Percentiles rank a stretch among this genome's conserved stretches.
Evolutionary conservation across 2,113 vertebrate genomes (phyloP).

Genomic region (Zosterops japonicus): DNA sequence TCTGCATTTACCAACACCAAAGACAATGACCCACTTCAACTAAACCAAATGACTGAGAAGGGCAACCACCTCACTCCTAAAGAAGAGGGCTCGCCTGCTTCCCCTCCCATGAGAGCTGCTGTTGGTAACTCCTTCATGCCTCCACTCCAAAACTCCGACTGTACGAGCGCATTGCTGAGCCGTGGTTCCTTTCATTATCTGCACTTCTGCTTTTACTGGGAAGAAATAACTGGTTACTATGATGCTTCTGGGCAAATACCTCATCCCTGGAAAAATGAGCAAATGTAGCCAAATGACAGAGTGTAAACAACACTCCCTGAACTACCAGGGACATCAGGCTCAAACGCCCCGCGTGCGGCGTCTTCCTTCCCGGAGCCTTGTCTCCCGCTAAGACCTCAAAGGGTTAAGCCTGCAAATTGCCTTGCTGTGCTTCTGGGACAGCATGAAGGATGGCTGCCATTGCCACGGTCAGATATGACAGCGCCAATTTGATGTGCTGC

Average conservation of each 20-base stretch:
- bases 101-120: background rate
- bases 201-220: background rate
- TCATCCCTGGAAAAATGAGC: conserved; percentile 37
- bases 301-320: background rate
- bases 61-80: background rate
- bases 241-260: conserved; percentile 13
- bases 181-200: background rate
- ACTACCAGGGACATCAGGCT: background rate
- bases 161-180: background rate
- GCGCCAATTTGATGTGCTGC: conserved; percentile 92
- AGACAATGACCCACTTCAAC: background rate
- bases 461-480: conserved; percentile 89
- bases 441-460: conserved; percentile 84
- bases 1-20: background rate
- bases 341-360: fast-evolving
- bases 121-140: background rate
- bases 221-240: background rate
- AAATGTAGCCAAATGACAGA: conserved; percentile 9
- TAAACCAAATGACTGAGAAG: background rate
- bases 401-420: conserved; percentile 80
- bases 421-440: conserved; percentile 77
- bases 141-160: background rate
- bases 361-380: background rate
- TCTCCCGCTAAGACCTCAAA: conserved; percentile 68
- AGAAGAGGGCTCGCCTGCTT: background rate